These are phyloP conservation scores for Gnathonemus echidnorhynchus DNA, from an alignment of 2,113 vertebrate species.

Conservation along the genomic window DNA sequence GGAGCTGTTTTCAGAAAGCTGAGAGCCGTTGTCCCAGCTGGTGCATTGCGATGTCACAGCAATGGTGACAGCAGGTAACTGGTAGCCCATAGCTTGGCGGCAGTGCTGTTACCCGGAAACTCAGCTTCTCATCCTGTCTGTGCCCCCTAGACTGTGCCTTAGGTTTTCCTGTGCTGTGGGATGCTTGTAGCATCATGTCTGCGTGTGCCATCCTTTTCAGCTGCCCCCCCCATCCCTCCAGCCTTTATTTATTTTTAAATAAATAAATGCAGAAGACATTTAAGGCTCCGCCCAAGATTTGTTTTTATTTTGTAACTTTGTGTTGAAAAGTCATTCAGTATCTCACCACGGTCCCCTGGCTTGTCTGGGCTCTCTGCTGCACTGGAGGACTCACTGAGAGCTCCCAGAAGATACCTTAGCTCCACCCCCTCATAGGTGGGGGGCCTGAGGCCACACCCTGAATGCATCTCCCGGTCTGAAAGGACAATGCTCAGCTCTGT, in stretches of 20 bases:
- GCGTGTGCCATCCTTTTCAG: not conserved
- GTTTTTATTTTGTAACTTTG: not conserved
- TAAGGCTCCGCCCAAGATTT: not conserved
- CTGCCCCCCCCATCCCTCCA: not conserved
- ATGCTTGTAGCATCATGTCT: not conserved
- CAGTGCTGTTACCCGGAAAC: not conserved
- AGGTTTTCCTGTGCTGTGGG: not conserved
- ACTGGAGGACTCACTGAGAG: not conserved
- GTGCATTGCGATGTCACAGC: not conserved
- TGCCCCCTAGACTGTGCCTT: not conserved
- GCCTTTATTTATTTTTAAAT: not conserved
- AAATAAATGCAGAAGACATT: too few relatives aligned
- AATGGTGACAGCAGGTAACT: not conserved
- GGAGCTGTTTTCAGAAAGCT: not conserved
- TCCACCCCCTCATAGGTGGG: not conserved
- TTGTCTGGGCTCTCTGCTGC: not conserved
- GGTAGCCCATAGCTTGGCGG: not conserved
- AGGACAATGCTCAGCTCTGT: not conserved
- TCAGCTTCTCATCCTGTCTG: not conserved
- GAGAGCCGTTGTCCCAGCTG: not conserved
- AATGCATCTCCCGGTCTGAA: not conserved
- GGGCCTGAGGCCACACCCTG: not conserved
- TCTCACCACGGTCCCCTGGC: not conserved
- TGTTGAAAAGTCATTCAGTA: not conserved
- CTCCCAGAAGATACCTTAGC: not conserved